Conservation (phyloP, 2,797 vertebrate genomes). For the Hipposideros larvatus region DNA sequence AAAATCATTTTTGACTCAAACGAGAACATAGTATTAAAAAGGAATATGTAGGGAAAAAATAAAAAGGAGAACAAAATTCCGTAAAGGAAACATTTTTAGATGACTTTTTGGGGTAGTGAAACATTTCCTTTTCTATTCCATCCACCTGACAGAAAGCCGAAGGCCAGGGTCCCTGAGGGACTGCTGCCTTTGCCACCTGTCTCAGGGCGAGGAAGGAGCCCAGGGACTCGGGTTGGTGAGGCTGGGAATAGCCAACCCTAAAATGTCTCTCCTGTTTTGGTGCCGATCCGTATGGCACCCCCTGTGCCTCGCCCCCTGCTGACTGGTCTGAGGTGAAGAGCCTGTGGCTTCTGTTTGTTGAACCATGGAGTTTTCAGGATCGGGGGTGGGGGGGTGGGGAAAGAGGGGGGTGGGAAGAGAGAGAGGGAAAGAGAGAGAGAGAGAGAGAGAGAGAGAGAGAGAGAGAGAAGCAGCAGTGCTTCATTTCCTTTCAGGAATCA, state of each 20-base stretch:
- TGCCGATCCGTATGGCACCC: fast-evolving
- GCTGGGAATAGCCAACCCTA: neutral
- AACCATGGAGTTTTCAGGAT: neutral
- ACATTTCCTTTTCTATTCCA: neutral
- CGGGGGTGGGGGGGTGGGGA: too few relatives aligned
- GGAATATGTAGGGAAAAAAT: neutral
- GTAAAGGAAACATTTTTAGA: neutral
- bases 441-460: fast-evolving
- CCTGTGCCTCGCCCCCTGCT: neutral
- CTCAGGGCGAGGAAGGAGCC: neutral
- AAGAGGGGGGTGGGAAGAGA: too few relatives aligned
- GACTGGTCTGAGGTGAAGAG: neutral
- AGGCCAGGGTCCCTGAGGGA: neutral
- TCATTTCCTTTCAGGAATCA: neutral
- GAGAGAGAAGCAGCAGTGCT: neutral
- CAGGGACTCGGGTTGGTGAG: neutral
- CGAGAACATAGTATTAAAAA: constrained; percentile 70
- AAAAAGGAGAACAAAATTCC: constrained; percentile 18
- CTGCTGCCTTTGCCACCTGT: neutral
- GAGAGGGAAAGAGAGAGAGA: neutral
- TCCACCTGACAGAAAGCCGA: neutral
- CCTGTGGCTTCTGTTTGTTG: neutral
- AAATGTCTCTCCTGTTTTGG: neutral
- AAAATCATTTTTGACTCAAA: constrained; percentile 76
- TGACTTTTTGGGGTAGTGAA: neutral